Evolutionary conservation across 2,113 vertebrate species (phyloP).

Genomic region (Centropus bengalensis): DNA sequence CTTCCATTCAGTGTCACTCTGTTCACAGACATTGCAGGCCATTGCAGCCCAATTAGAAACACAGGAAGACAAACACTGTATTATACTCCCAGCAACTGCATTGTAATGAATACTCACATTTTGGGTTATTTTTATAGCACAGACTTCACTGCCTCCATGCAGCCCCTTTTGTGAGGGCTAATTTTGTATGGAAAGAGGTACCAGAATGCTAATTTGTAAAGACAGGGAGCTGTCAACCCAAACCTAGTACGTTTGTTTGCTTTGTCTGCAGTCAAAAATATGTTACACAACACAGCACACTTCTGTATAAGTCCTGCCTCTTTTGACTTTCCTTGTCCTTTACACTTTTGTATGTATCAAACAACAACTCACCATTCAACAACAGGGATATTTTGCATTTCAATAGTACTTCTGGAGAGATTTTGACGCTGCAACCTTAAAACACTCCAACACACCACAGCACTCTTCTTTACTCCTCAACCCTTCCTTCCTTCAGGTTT

Average conservation of each 20-base stretch:
- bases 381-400: background rate
- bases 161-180: background rate
- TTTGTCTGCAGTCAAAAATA: slow-evolving; percentile 7
- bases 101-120: background rate
- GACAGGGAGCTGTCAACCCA: background rate
- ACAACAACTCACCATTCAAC: background rate
- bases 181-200: background rate
- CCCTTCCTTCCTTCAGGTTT: background rate
- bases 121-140: background rate
- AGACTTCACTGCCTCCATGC: background rate
- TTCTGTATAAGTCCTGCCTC: background rate
- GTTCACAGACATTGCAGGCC: rapidly evolving
- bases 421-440: background rate
- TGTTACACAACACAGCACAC: background rate
- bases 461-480: background rate
- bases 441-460: background rate
- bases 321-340: background rate
- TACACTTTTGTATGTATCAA: background rate
- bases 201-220: background rate
- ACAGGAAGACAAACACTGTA: background rate
- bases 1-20: background rate
- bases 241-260: background rate
- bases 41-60: background rate
- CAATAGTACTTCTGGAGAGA: background rate
- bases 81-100: background rate